These are phyloP conservation scores for Esox niger DNA, from an alignment of 2,113 vertebrate species.

Conservation along the genomic window DNA sequence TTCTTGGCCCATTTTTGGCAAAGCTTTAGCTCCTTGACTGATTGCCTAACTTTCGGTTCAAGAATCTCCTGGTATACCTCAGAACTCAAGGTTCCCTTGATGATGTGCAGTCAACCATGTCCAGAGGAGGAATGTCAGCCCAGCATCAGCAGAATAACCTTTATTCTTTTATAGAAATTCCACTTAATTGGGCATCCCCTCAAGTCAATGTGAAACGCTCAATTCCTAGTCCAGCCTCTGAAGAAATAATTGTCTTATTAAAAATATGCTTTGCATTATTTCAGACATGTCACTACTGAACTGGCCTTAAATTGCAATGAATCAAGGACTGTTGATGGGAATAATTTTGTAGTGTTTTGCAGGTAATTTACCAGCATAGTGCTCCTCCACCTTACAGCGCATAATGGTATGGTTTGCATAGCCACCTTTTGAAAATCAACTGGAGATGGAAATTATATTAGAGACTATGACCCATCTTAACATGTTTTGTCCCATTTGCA, in stretches of 20 bases:
- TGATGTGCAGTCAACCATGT: too few species aligned
- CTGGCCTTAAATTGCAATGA: background rate
- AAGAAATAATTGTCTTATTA: slow-evolving; percentile 51
- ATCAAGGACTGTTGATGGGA: background rate
- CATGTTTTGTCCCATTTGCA: slow-evolving; percentile 41
- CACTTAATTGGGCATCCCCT: too few species aligned
- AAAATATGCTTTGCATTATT: background rate
- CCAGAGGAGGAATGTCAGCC: too few species aligned
- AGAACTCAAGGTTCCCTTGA: too few species aligned
- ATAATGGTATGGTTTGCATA: slow-evolving; percentile 10
- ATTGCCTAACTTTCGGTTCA: too few species aligned
- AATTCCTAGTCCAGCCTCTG: slow-evolving; percentile 11
- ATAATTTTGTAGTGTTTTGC: background rate
- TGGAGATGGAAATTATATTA: slow-evolving; percentile 16
- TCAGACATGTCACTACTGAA: too few species aligned
- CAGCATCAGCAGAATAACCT: too few species aligned
- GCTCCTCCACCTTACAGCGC: background rate
- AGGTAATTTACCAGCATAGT: slow-evolving; percentile 1
- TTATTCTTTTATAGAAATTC: too few species aligned
- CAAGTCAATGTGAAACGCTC: too few species aligned
- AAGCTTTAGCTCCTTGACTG: too few species aligned
- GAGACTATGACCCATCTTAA: slow-evolving; percentile 35
- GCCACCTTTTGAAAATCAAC: background rate
- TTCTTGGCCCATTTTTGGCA: too few species aligned
- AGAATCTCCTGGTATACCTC: too few species aligned